A percentile compares a stretch with the other conserved stretches of the same genome.
phyloP scores from a whole-genome alignment of 2,113 vertebrate genomes.

The Accipiter virgatus region DNA sequence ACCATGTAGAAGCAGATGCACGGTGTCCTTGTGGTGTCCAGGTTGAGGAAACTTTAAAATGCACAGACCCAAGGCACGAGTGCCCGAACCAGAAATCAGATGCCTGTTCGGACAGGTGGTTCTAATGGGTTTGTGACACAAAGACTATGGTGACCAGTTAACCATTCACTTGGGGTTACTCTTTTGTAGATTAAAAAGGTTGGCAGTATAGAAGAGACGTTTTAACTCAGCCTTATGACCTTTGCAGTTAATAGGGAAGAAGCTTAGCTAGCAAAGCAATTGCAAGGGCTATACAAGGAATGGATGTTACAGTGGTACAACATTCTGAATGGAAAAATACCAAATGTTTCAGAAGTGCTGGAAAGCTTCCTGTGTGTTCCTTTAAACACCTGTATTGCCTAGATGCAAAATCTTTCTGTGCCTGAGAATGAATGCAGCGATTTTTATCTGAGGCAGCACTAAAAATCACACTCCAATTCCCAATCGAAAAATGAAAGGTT shows the following conservation, averaged over 20 bases:
- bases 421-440: background rate
- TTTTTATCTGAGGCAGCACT: background rate
- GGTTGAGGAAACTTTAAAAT: background rate
- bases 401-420: background rate
- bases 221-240: background rate
- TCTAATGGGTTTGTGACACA: background rate
- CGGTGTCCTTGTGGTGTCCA: rapidly evolving
- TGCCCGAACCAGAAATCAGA: background rate
- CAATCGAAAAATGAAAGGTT: background rate
- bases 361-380: background rate
- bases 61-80: rapidly evolving
- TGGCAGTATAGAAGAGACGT: background rate
- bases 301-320: background rate
- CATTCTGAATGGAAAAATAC: constrained; percentile 20
- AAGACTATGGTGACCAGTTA: background rate
- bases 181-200: background rate
- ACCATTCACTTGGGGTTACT: background rate
- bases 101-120: background rate
- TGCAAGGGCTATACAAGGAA: background rate
- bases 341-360: background rate
- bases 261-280: background rate
- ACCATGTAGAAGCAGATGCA: rapidly evolving
- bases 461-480: constrained; percentile 1
- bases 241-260: background rate
- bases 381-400: background rate